These are phyloP conservation scores for Macrochelys suwanniensis DNA, from an alignment of 2,797 vertebrate genomes.

Conservation along the genomic window DNA sequence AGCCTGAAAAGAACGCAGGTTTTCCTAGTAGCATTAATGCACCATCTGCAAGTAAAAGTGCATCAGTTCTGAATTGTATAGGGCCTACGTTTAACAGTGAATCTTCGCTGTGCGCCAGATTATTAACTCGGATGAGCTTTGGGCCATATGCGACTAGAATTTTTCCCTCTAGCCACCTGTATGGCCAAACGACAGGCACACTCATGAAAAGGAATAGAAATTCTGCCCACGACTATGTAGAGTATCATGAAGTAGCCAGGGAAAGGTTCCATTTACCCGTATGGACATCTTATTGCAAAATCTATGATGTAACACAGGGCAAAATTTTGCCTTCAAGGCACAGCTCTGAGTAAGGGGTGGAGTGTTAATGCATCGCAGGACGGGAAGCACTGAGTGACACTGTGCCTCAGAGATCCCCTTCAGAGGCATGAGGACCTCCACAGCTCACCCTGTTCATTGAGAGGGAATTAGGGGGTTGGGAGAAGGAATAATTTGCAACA, in stretches of 20 bases:
- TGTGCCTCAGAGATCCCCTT: background rate
- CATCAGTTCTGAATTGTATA: background rate
- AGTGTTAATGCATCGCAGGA: accelerated
- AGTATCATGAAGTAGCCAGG: background rate
- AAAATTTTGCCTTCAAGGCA: background rate
- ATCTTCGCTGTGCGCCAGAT: background rate
- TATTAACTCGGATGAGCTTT: background rate
- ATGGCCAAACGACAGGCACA: background rate
- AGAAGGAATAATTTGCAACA: background rate
- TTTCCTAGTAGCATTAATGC: background rate
- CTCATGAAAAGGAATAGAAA: background rate
- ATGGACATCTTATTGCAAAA: background rate
- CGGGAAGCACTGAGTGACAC: background rate
- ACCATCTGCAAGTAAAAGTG: background rate
- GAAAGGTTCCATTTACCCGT: background rate
- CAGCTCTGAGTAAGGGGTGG: background rate
- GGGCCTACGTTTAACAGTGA: background rate
- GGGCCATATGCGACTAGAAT: background rate
- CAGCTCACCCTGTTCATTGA: background rate
- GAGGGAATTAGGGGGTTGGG: background rate
- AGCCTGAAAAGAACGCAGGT: background rate
- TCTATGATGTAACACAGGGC: background rate
- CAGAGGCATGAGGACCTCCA: background rate
- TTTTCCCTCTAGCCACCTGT: background rate
- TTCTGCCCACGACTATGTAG: background rate